Evolutionary conservation across 2,113 vertebrate species (phyloP).

Genomic region (Laterallus jamaicensis): DNA sequence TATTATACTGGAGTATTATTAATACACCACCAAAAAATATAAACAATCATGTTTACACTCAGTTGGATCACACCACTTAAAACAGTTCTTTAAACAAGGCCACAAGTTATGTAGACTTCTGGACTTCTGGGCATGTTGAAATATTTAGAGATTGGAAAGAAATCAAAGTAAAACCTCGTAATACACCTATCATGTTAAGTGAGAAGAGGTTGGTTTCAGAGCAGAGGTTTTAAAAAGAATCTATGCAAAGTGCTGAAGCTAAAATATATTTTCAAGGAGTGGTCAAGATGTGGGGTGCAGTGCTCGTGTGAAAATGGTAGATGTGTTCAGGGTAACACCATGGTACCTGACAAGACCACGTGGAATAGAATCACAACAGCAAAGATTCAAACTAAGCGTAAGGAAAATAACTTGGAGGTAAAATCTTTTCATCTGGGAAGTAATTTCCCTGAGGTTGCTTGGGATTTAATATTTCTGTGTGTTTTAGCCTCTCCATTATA

Average conservation of each 20-base stretch:
- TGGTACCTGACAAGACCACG: neutral
- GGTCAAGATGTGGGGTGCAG: neutral
- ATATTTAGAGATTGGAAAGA: neutral
- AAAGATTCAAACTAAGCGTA: neutral
- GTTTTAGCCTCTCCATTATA: neutral
- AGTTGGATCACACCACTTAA: neutral
- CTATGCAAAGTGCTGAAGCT: neutral
- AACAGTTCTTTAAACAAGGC: neutral
- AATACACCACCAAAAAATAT: neutral
- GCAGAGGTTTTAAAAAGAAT: neutral
- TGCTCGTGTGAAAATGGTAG: accelerated
- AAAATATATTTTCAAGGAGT: neutral
- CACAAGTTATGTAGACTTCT: neutral
- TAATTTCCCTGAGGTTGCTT: neutral
- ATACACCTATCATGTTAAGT: neutral
- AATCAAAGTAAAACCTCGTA: neutral
- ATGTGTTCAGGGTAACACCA: accelerated
- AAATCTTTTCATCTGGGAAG: neutral
- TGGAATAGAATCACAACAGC: neutral
- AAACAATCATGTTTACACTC: neutral
- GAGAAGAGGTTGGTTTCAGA: neutral
- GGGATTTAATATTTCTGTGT: neutral
- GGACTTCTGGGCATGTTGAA: neutral
- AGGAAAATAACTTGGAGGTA: neutral
- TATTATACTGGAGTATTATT: too few relatives aligned